Conservation (phyloP, 64 coral and sea anemone genomes). For the Actinia tenebrosa region DNA sequence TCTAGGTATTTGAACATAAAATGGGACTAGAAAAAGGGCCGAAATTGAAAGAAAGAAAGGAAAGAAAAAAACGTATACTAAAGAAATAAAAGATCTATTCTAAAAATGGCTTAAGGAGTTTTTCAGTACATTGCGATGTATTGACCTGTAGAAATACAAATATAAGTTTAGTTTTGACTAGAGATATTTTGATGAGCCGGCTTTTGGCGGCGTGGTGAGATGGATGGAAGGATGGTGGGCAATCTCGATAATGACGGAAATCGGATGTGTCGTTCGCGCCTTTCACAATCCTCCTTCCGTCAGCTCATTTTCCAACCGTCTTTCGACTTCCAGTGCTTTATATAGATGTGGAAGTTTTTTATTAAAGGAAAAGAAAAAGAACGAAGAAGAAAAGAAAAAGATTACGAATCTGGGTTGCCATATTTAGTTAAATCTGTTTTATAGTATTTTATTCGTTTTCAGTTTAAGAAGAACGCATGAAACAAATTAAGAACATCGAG, state of each 20-base stretch:
- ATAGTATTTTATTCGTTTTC: too few species aligned
- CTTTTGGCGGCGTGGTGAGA: background rate
- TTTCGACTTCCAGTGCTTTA: background rate
- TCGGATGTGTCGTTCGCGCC: slow-evolving; percentile 6
- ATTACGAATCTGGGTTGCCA: background rate
- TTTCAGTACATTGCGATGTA: background rate
- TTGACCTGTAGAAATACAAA: background rate
- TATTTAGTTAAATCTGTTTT: background rate
- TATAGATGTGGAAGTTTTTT: background rate
- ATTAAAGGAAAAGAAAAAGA: background rate
- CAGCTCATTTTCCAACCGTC: background rate
- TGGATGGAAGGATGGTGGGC: background rate
- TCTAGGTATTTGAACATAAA: too few species aligned
- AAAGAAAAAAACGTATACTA: background rate
- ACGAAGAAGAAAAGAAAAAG: background rate
- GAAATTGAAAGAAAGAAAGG: background rate
- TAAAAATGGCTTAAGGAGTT: background rate
- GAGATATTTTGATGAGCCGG: background rate
- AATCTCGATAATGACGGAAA: background rate
- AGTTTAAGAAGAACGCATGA: too few species aligned
- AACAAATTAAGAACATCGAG: too few species aligned
- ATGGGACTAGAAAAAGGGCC: background rate
- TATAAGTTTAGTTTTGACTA: background rate
- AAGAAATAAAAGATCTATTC: background rate
- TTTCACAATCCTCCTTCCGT: slow-evolving; percentile 6